phyloP scores from a whole-genome alignment of 2,888 invertebrate species.

The Cephus sareptanus region DNA sequence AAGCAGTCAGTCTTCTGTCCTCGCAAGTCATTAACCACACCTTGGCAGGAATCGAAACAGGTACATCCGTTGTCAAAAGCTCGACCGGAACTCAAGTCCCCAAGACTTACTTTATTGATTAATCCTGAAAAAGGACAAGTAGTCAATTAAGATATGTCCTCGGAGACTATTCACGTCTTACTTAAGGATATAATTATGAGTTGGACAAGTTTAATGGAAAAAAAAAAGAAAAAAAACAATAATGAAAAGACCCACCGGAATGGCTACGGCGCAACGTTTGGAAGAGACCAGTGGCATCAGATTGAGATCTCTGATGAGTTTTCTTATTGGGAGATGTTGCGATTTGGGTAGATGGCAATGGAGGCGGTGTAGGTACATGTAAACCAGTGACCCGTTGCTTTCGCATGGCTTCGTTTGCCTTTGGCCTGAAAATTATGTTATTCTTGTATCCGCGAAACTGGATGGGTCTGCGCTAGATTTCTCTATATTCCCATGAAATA shows the following conservation, averaged over 20 bases:
- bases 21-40: slow-evolving; percentile 80
- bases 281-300: slow-evolving; percentile 82
- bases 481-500: background rate
- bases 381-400: slow-evolving; percentile 54
- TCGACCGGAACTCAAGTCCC: slow-evolving; percentile 92
- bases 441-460: background rate
- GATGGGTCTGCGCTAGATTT: background rate
- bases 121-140: slow-evolving; percentile 44
- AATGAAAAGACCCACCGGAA: slow-evolving; percentile 51
- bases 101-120: slow-evolving; percentile 77
- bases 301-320: slow-evolving; percentile 86
- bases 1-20: slow-evolving; percentile 82
- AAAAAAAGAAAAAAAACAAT: background rate
- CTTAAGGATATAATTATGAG: slow-evolving; percentile 7
- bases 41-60: slow-evolving; percentile 88
- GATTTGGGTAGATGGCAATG: slow-evolving; percentile 59
- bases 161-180: background rate
- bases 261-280: slow-evolving; percentile 64
- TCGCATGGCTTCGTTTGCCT: slow-evolving; percentile 55
- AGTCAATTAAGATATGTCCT: background rate
- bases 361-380: slow-evolving; percentile 60
- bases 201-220: slow-evolving; percentile 1
- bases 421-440: slow-evolving; percentile 53
- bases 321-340: slow-evolving; percentile 71
- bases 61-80: slow-evolving; percentile 97